Evolutionary conservation across 2,113 vertebrate genomes (phyloP), one percentile per base, ranked within the genome.

Genomic region (Zootoca vivipara): DNA sequence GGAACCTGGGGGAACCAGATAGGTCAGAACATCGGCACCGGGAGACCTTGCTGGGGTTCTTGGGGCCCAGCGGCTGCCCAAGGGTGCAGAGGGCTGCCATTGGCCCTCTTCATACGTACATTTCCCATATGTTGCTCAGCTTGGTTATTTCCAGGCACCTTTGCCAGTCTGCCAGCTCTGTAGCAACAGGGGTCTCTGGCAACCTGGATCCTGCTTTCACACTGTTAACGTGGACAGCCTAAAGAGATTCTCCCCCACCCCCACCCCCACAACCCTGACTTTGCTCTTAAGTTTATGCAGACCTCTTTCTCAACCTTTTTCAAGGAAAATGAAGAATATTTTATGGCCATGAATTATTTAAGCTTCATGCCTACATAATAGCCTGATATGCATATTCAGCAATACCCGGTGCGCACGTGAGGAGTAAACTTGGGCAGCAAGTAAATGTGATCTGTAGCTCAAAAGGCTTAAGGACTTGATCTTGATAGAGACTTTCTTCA

Each of bases 341-440:
- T 96, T 92, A 91, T 38, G 69, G 85, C 91, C 94, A 96, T 97
- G 95, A 94, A 97, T 97, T 95, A 97, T 97, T 95, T 94, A 96
- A 94, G 87, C 90, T 86, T 93, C 93, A 94, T 91, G 91, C 93
- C 94, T 95, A 92, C 95, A 95, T 95, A 94, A 90, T 95, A 93
- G 93, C 79, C 92, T 30, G 38, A 3, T 69, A 80, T 96, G 96
- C 94, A 97, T 96, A 96, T 97, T 97, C 96, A 96, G 96, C 94
- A 96, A 94, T 87, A 83, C 74, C 38, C 26, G 15, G 94, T 95
- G 96, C 96, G 96, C 95, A 96, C 95, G 96, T 95, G 89, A 96
- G 94, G 82, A 18, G 77, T 78, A 95, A 89, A 85, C 93, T 95
- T 93, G 74, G 80, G 90, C 75, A 85, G 93, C 82, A 92, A 85